Evolutionary conservation across 2,797 vertebrate genomes (phyloP).

Genomic region (Vipera latastei): DNA sequence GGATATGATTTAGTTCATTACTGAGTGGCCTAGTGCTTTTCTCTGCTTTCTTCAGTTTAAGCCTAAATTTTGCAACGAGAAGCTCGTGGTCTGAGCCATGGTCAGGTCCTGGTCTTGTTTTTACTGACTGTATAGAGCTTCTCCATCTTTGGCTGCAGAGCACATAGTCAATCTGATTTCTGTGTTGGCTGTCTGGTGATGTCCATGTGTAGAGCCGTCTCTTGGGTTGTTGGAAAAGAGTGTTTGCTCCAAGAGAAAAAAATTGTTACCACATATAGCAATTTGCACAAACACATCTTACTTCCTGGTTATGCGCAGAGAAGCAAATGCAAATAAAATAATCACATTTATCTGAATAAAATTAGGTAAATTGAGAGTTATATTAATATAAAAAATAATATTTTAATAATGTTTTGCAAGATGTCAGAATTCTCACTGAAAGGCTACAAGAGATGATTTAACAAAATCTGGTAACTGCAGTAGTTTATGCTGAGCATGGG

Average conservation of each 20-base stretch:
- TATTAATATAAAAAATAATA: not conserved
- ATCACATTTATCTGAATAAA: not conserved
- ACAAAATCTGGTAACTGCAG: not conserved
- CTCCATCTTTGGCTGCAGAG: no score
- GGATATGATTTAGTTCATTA: no score
- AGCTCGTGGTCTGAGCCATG: no score
- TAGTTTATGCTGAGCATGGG: not conserved
- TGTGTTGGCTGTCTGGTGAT: no score
- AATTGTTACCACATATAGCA: not conserved
- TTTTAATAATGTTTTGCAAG: not conserved
- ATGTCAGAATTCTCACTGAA: not conserved
- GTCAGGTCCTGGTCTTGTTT: no score
- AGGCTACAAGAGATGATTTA: not conserved
- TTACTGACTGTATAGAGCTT: no score
- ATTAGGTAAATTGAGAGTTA: not conserved
- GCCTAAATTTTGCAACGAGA: no score
- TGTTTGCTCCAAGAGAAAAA: not conserved
- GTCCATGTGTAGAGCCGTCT: no score
- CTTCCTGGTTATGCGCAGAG: not conserved
- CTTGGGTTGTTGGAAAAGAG: no score
- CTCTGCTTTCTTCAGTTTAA: no score
- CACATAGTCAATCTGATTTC: no score
- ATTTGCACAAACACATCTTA: not conserved
- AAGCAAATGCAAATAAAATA: not conserved
- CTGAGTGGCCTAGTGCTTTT: no score